Percentiles rank a stretch among this genome's conserved stretches.
Evolutionary conservation across 2,888 invertebrate genomes (phyloP).

Genomic region (Drosophila histrio): DNA sequence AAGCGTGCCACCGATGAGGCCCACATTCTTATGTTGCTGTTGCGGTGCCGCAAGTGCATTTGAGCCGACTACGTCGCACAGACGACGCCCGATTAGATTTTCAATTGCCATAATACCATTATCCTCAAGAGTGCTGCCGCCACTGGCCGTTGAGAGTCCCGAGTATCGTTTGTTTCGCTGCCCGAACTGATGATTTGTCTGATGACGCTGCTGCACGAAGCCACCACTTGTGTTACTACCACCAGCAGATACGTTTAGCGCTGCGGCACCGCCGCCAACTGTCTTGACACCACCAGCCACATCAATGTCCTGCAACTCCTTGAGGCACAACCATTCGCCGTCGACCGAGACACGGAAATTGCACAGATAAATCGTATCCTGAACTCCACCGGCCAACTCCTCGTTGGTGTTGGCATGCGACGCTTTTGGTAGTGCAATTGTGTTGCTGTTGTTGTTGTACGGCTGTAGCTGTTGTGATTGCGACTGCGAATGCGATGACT

Average conservation of each 20-base stretch:
- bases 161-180: conserved; percentile 79
- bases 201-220: conserved; percentile 44
- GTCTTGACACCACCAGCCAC: conserved; percentile 84
- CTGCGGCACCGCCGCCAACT: conserved; percentile 56
- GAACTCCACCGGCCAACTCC: conserved; percentile 88
- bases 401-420: conserved; percentile 84
- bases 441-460: conserved; percentile 67
- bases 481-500: conserved; percentile 14
- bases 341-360: conserved; percentile 98
- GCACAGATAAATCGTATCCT: conserved; percentile 98
- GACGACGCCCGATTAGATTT: conserved; percentile 82
- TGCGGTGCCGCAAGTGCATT: conserved; percentile 68
- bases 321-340: conserved; percentile 98
- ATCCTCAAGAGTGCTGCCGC: conserved; percentile 70
- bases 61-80: conserved; percentile 76
- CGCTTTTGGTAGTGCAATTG: conserved; percentile 83
- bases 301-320: conserved; percentile 96
- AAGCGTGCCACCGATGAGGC: conserved; percentile 82
- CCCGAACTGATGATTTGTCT: conserved; percentile 56
- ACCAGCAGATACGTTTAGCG: conserved; percentile 20
- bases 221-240: conserved; percentile 7
- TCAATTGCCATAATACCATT: conserved; percentile 83
- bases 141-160: conserved; percentile 56
- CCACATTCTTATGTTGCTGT: conserved; percentile 78
- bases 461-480: conserved; percentile 50